phyloP scores from a whole-genome alignment of 2,113 vertebrate genomes.

The Erythrolamprus reginae region DNA sequence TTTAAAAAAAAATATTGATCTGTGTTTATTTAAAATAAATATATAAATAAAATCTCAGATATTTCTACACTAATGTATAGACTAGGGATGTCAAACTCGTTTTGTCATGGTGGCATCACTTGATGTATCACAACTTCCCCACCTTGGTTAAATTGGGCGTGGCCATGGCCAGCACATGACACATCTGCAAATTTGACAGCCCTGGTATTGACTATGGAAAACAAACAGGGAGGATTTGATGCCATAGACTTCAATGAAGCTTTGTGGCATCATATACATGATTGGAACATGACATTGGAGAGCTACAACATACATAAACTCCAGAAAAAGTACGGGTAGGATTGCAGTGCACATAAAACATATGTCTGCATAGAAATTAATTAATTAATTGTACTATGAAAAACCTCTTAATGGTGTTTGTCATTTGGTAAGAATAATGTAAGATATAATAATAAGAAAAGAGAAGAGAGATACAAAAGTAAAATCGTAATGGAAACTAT shows the following conservation, averaged over 20 bases:
- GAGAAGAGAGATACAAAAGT: not conserved
- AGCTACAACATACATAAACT: not conserved
- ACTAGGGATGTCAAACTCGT: not conserved
- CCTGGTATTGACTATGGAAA: not conserved
- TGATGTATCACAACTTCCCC: too few species aligned
- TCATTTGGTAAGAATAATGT: not conserved
- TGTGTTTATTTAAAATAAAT: too few species aligned
- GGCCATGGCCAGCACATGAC: too few species aligned
- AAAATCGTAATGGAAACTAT: not conserved
- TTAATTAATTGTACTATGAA: not conserved
- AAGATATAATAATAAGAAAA: not conserved
- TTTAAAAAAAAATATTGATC: too few species aligned
- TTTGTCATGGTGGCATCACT: accelerated
- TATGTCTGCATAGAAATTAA: not conserved
- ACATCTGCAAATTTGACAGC: too few species aligned
- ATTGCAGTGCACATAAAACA: not conserved
- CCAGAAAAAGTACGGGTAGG: not conserved
- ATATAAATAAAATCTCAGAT: not conserved
- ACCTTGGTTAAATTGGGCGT: too few species aligned
- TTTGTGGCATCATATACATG: not conserved
- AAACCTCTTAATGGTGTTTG: not conserved
- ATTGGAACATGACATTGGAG: not conserved
- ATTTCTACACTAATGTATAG: not conserved
- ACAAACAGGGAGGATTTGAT: not conserved
- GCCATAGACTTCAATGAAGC: not conserved